Evolutionary conservation across 2,797 vertebrate genomes (phyloP).

Genomic region (Coregonus suidteri): DNA sequence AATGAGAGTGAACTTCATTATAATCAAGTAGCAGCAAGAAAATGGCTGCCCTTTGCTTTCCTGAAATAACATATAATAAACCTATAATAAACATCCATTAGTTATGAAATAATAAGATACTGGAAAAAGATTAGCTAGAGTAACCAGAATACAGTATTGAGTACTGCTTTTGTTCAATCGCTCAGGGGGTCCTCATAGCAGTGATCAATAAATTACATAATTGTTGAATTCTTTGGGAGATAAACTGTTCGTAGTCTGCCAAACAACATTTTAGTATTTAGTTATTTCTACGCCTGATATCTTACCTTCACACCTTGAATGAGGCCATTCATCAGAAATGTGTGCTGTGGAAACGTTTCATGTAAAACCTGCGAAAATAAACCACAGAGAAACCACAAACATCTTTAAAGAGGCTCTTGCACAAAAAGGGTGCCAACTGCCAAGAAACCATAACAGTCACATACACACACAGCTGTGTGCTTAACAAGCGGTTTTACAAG

Average conservation of each 20-base stretch:
- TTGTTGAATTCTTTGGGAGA: background rate
- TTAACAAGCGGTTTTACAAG: background rate
- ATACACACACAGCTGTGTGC: background rate
- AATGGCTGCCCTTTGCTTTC: background rate
- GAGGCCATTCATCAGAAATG: constrained; percentile 89
- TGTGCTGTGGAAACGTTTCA: constrained; percentile 86
- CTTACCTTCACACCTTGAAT: constrained; percentile 91
- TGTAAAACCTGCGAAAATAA: constrained; percentile 77
- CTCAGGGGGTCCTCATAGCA: background rate
- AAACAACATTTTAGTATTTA: too few relatives aligned
- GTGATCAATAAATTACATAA: background rate
- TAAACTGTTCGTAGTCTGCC: background rate
- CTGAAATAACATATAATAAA: background rate
- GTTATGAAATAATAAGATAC: background rate
- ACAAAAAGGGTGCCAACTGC: background rate
- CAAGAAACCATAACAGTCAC: background rate
- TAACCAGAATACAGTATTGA: background rate
- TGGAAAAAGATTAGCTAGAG: background rate
- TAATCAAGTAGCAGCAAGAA: background rate
- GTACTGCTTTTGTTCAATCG: background rate
- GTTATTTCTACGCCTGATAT: background rate
- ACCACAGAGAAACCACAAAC: background rate
- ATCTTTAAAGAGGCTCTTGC: background rate
- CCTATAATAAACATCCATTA: background rate
- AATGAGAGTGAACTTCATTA: background rate